Evolutionary conservation across 2,113 vertebrate genomes (phyloP), one percentile per base, ranked within the genome.

Genomic region (Albula glossodonta): DNA sequence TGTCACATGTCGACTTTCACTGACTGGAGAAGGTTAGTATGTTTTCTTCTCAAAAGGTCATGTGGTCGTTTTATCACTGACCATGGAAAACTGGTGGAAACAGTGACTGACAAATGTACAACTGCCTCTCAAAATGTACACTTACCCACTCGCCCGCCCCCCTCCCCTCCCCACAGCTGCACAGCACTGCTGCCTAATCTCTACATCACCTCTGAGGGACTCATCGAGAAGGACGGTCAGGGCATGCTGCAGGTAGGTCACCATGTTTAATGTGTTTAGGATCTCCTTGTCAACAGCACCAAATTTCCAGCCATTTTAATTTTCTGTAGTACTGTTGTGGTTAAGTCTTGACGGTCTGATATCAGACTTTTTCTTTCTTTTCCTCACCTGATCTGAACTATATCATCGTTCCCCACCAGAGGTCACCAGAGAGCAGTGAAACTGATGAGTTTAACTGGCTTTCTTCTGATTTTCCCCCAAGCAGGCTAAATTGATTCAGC

Each of bases 201-300:
- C 5, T 79, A 90, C 0, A 82, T 95, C 5, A 78, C 88, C 0
- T 89, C 92, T 0, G 0, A 60, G 0, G 94, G 94, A 19, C 84
- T 9, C 51, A 96, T 96, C 50, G 94, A 96, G 89, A 4, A 4
- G 0, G 85, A 93, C 0, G 93, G 93, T 0, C 22, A 8, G 6
- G 94, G 93, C 0, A 66, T 95, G 92, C 90, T 96, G 6, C 95
- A 95, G 94, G 95, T 95, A 51, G 31, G 91, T 63, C 15, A 6
- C n/a, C 12, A 19, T 57, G 57, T 48, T 10, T 22, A 52, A 6
- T 60, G 51, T 84, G 48, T 77, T 60, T 13, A 66, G 31, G 31
- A 41, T 41, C 31, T 41, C 31, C 31, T 41, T 41, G 31, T 1
- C 31, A 41, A 41, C 31, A 41, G 31, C 31, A 41, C 31, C 31